Percentiles rank a stretch among this genome's conserved stretches.
These are phyloP conservation scores for Neoaliturus tenellus DNA, from an alignment of 2,888 invertebrate genomes.

Conservation along the genomic window DNA sequence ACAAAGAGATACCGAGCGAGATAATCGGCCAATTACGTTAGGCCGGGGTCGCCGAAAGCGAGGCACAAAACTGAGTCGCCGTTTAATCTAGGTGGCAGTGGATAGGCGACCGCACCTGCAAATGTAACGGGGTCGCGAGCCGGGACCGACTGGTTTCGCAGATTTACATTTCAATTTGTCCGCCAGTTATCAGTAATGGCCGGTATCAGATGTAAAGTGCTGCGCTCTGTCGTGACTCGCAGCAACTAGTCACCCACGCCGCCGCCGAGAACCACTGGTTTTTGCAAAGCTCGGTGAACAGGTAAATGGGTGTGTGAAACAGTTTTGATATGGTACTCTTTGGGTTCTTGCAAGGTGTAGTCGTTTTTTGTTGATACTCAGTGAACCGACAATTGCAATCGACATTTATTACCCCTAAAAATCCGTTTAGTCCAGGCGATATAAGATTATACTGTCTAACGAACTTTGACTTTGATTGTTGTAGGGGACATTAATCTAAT, in stretches of 20 bases:
- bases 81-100: constrained; percentile 23
- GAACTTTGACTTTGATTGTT: no score
- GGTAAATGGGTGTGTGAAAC: no score
- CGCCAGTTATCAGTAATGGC: constrained; percentile 32
- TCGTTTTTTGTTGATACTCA: no score
- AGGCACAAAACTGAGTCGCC: constrained; percentile 32
- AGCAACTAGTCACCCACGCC: constrained; percentile 5
- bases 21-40: background rate
- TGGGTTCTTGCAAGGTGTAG: no score
- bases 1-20: constrained; percentile 26
- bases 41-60: background rate
- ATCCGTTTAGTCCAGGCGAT: no score
- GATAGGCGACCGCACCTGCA: constrained; percentile 28
- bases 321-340: no score
- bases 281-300: background rate
- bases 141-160: background rate
- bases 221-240: background rate
- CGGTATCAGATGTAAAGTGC: constrained; percentile 8
- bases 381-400: no score
- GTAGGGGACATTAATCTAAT: no score
- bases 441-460: no score
- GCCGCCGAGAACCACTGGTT: background rate
- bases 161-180: constrained; percentile 40
- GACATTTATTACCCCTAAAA: no score
- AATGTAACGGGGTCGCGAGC: background rate